Evolutionary conservation across 2,113 vertebrate genomes (phyloP).

Genomic region (Helogale parvula): DNA sequence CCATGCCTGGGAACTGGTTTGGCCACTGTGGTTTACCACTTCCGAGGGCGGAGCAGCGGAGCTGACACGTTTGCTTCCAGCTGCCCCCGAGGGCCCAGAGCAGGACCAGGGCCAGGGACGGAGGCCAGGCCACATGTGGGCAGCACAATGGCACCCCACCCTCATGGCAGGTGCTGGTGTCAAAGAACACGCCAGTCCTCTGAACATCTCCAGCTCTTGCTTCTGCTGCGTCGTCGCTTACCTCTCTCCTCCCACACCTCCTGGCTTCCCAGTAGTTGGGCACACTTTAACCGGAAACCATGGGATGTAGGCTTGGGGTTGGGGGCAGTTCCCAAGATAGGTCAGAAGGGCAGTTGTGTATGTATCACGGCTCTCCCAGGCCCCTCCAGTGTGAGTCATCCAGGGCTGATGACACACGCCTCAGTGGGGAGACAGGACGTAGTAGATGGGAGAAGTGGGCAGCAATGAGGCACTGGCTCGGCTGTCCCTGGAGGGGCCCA

Average conservation of each 20-base stretch:
- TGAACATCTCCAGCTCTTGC: background rate
- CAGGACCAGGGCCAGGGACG: background rate
- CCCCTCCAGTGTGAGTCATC: background rate
- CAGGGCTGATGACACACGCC: background rate
- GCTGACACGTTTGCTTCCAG: background rate
- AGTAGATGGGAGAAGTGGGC: background rate
- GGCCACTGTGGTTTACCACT: constrained; percentile 50
- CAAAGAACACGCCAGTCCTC: background rate
- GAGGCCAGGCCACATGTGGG: background rate
- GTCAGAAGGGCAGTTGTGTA: background rate
- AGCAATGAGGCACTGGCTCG: background rate
- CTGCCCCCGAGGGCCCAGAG: background rate
- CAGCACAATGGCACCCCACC: background rate
- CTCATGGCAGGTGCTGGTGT: background rate
- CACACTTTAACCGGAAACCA: background rate
- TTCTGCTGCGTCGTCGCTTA: background rate
- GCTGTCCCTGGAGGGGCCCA: background rate
- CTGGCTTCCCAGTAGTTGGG: background rate
- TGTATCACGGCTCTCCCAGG: background rate
- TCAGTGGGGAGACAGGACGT: background rate
- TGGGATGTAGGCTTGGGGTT: background rate
- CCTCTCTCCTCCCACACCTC: background rate
- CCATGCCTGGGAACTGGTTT: constrained; percentile 43
- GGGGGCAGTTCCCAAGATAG: background rate
- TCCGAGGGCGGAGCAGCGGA: background rate